Evolutionary conservation across 2,888 invertebrate species (phyloP), one percentile per base, ranked within the genome.

Genomic region (Ochlodes sylvanus): DNA sequence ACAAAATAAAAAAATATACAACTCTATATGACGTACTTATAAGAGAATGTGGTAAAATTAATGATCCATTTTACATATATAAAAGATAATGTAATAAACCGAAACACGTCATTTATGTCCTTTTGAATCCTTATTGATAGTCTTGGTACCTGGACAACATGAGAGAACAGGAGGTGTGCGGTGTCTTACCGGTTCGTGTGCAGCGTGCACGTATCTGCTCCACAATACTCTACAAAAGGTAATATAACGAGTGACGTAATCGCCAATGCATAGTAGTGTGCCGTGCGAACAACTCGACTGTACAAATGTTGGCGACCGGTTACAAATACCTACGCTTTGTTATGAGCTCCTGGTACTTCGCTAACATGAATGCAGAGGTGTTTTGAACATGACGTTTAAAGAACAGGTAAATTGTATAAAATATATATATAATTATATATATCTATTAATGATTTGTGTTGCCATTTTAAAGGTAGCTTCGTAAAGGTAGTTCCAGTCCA

Each of bases 231-330:
- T 44, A 66, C 90, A 72, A 73, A 89, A 87, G 85, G 89, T 84
- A 86, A 87, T 88, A 88, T 86, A 83, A 82, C 82, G 76, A 82
- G 83, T 92, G 91, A 91, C 90, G 91, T 90, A 90, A 92, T 84
- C 83, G 83, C 83, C 86, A 86, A 86, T 88, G 88, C 82, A 88
- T 83, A 86, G 86, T 86, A 70, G 69, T 61, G 68, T 58, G 85
- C 82, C 79, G 75, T 80, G 81, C 82, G 79, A 82, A 84, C 85
- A 83, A 83, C 87, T 85, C 86, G 83, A 87, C 89, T 86, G 85
- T 86, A 86, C 87, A 86, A 86, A 87, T 89, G 81, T 85, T 83
- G 82, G 66, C 72, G 70, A 74, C 74, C 80, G 81, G 81, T 84
- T 86, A 84, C 87, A 81, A 80, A 85, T 84, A 89, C 86, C 86